Base-by-base conservation (phyloP, 2,888 invertebrate genomes). In the Campaea margaritaria region DNA sequence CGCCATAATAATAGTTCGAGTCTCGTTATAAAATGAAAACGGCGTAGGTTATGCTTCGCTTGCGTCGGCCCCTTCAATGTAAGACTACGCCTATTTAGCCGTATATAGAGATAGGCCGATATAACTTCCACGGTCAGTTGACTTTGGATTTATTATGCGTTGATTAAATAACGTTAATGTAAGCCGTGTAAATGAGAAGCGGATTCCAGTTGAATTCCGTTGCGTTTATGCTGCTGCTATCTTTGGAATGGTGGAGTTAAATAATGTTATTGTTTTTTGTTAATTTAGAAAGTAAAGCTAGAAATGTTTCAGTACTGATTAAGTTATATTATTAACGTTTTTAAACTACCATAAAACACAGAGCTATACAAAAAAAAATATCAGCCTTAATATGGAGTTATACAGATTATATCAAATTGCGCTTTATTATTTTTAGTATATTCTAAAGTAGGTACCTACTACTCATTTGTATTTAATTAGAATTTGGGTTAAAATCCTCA, bases 11-110 rank as follows among this genome's bases (percentile, higher is more conserved):
- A 91, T 85, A 88, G 90, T 84, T 81, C 79, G 78, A 75, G 78
- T 79, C 86, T 90, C 85, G 89, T 91, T 90, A 89, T 85, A 82
- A 83, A 84, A 87, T 87, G 86, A 88, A 89, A 89, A 86, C 81
- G 79, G 80, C 78, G 79, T 84, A 84, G 85, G 89, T 85, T 88
- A 86, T 83, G 91, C 80, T 85, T 84, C 82, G 89, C 69, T 87
- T 80, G 64, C 78, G 75, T 70, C 82, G 81, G 79, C 83, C 87
- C 85, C 83, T 81, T 71, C 76, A 31, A 27, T 54, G 46, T 50
- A 68, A n/a, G 77, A 79, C 67, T 81, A 84, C 89, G 87, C 89
- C 89, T 89, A 80, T 88, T 82, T 75, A 68, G 74, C 73, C 64
- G 72, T 80, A 81, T 74, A 79, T 78, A 75, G 76, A 75, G 74